phyloP scores from a whole-genome alignment of 2,888 invertebrate genomes.

The Dioctria rufipes region DNA sequence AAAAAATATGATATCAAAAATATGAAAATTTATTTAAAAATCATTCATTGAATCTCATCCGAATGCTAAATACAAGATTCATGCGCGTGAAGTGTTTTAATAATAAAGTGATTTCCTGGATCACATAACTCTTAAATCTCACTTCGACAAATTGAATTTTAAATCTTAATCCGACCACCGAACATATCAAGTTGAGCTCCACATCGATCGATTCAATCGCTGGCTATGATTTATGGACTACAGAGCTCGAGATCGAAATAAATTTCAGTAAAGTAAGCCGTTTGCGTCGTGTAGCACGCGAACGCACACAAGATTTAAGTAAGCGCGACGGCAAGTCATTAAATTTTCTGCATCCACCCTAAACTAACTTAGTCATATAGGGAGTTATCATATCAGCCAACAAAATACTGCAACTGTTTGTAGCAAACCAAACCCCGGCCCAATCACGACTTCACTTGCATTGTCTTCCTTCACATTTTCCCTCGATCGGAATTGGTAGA shows the following conservation, averaged over 20 bases:
- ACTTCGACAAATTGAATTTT: neutral
- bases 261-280: neutral
- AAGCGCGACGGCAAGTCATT: neutral
- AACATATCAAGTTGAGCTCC: neutral
- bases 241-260: neutral
- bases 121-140: neutral
- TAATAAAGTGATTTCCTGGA: slow-evolving; percentile 1
- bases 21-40: no score
- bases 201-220: neutral
- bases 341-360: neutral
- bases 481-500: neutral
- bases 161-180: neutral
- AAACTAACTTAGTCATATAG: neutral
- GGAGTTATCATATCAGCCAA: neutral
- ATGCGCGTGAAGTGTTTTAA: neutral
- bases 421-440: no score
- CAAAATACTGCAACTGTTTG: neutral
- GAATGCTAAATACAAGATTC: no score
- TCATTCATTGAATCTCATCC: no score
- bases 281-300: neutral
- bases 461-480: slow-evolving; percentile 1
- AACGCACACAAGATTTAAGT: neutral
- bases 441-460: neutral
- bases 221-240: neutral
- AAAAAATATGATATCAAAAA: no score